Evolutionary conservation across 2,888 invertebrate genomes (phyloP).

Genomic region (Rutpela maculata): DNA sequence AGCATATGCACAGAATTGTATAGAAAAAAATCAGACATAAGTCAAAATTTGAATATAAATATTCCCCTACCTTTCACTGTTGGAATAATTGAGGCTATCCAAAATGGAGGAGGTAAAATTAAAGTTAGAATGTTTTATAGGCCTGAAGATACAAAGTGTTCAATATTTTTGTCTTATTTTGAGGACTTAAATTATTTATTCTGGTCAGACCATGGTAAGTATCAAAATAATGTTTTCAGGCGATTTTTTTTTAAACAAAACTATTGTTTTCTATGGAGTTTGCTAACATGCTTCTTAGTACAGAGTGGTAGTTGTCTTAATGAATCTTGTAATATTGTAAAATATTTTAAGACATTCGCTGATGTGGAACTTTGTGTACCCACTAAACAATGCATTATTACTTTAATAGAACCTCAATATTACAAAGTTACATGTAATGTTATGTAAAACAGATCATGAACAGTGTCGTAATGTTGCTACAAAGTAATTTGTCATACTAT

Average conservation of each 20-base stretch:
- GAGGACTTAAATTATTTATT: constrained; percentile 85
- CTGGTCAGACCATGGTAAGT: constrained; percentile 84
- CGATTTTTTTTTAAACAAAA: background rate
- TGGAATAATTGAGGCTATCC: constrained; percentile 81
- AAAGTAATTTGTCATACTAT: too few relatives aligned
- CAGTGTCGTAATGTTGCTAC: too few relatives aligned
- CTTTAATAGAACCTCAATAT: too few relatives aligned
- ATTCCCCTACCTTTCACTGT: constrained; percentile 87
- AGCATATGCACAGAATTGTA: constrained; percentile 89
- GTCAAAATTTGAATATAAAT: constrained; percentile 83
- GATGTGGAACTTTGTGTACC: too few relatives aligned
- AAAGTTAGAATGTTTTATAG: constrained; percentile 83
- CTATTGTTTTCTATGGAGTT: background rate
- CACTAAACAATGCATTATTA: too few relatives aligned
- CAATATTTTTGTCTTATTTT: constrained; percentile 76
- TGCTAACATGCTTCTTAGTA: background rate
- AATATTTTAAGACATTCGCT: too few relatives aligned
- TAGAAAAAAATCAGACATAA: constrained; percentile 82
- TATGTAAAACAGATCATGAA: too few relatives aligned
- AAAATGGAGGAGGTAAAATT: constrained; percentile 77
- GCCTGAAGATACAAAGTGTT: constrained; percentile 84
- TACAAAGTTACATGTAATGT: too few relatives aligned
- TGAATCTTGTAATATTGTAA: too few relatives aligned
- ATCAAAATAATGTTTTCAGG: background rate
- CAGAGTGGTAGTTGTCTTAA: too few relatives aligned